Conservation (phyloP, 2,888 invertebrate genomes). For the Rugalucina vietnamica region DNA sequence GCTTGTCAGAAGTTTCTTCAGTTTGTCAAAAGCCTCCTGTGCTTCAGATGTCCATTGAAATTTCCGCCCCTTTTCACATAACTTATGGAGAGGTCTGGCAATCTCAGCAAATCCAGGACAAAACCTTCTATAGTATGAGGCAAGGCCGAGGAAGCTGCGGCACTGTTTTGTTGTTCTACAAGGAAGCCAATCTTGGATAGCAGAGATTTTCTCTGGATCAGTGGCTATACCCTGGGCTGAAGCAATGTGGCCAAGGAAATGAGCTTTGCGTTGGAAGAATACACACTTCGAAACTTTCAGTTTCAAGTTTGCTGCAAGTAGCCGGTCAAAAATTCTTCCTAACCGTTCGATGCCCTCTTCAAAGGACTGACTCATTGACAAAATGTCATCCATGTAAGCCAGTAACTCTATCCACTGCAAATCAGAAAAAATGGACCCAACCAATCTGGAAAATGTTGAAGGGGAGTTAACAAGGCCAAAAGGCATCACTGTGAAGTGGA, state of each 20-base stretch:
- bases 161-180: conserved; percentile 28
- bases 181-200: too few species aligned
- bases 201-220: conserved; percentile 44
- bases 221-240: conserved; percentile 48
- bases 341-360: conserved; percentile 32
- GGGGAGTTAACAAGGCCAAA: conserved; percentile 42
- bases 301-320: conserved; percentile 50
- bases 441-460: conserved; percentile 63
- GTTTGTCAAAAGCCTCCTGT: too few species aligned
- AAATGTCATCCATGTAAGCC: conserved; percentile 61
- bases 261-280: conserved; percentile 37
- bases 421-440: conserved; percentile 53
- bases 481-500: background rate
- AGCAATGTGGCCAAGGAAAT: conserved; percentile 51
- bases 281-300: conserved; percentile 57
- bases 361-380: conserved; percentile 32
- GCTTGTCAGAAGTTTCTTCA: too few species aligned
- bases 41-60: background rate
- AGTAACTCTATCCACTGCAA: conserved; percentile 46
- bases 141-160: conserved; percentile 36
- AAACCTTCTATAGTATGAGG: too few species aligned
- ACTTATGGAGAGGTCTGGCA: too few species aligned
- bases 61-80: background rate
- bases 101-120: too few species aligned
- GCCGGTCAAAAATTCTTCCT: conserved; percentile 40